Base-by-base conservation (phyloP, 2,888 invertebrate species). In the Coenonympha arcania region DNA sequence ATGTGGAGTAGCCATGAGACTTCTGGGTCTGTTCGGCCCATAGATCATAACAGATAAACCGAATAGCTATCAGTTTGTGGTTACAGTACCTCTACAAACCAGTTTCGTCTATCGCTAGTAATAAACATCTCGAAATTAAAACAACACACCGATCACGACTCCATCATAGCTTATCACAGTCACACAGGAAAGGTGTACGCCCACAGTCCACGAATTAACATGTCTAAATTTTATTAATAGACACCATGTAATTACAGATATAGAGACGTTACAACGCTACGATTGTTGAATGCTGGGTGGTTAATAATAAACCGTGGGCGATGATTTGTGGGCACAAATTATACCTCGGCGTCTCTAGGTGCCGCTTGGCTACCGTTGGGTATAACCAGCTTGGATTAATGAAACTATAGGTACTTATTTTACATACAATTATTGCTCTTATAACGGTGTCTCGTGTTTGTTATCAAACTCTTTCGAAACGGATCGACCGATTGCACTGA, bases 201-300 rank as follows among this genome's bases (percentile, higher is more conserved):
- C 59, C 45, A 60, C 55, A 31, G 47, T 47, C 22, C 37, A 53
- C 52, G 59, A 68, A 70, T 68, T 67, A 68, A 65, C 60, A 58
- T 67, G 65, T 67, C 68, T 65, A 62, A 61, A 53, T 65, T 67
- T 64, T 62, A 69, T 66, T 67, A 67, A 68, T 65, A 65, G 65
- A 58, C 59, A 59, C 55, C 57, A 57, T 59, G 60, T 68, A 68
- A 68, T 66, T 68, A 68, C 61, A 60, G 55, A 48, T 58, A 60
- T 56, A 54, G 50, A 55, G 60, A 59, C 58, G 57, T 50, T 34
- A 48, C 50, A 40, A 64, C 63, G n/a, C n/a, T n/a, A n/a, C n/a
- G n/a, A n/a, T n/a, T n/a, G n/a, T n/a, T n/a, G n/a, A n/a, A n/a
- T 56, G 59, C 59, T 59, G 48, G 59, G 58, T 55, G 47, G 24